Evolutionary conservation across 2,113 vertebrate species (phyloP).

Genomic region (Martes martes): DNA sequence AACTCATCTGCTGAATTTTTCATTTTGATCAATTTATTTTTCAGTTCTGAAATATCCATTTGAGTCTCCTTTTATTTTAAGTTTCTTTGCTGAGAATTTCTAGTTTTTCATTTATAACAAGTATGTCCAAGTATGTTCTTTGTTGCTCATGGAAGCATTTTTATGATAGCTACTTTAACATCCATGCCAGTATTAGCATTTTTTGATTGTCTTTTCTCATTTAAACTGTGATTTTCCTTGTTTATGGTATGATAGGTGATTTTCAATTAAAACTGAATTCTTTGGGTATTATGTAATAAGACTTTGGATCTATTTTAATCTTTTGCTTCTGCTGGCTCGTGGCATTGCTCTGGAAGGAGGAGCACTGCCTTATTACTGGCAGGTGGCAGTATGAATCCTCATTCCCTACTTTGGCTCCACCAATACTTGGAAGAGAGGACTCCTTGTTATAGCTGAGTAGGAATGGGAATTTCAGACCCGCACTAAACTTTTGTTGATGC

Average conservation of each 20-base stretch:
- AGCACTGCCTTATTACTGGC: not conserved
- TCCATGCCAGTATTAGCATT: not conserved
- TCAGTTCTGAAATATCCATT: not conserved
- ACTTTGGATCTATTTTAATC: not conserved
- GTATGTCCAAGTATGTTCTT: not conserved
- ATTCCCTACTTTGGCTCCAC: not conserved
- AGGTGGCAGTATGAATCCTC: not conserved
- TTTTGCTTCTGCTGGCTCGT: constrained; percentile 21
- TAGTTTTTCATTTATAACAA: not conserved
- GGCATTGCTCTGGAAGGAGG: not conserved
- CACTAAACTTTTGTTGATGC: not conserved
- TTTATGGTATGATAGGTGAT: not conserved
- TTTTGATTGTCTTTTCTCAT: constrained; percentile 25
- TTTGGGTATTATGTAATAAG: not conserved
- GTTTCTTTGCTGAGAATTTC: not conserved
- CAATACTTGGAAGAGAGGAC: not conserved
- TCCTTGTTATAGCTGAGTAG: not conserved
- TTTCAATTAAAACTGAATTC: not conserved
- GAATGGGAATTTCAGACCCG: not conserved
- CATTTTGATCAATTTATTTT: constrained; percentile 23
- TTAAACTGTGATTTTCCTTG: not conserved
- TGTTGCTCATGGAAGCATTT: not conserved
- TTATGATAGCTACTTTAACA: constrained; percentile 17
- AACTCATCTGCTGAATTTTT: not conserved
- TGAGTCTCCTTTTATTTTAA: not conserved